Percentiles rank a stretch among this genome's conserved stretches.
Conservation (phyloP, 2,797 vertebrate species). For the Chlorospingus flavigularis region DNA sequence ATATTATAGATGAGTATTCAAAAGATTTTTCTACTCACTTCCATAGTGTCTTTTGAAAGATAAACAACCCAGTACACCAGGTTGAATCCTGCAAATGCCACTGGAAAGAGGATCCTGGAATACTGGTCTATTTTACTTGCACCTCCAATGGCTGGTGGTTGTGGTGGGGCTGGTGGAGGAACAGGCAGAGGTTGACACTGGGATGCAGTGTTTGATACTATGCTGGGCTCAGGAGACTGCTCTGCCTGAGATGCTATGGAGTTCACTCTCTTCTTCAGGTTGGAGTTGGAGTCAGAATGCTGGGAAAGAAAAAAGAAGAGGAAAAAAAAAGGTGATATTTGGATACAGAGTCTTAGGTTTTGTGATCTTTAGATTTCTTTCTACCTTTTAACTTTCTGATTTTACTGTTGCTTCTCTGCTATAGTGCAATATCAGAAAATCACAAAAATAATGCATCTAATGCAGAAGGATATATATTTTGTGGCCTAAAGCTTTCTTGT, state of each 20-base stretch:
- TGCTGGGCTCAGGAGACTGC: slow-evolving; percentile 73
- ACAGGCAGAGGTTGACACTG: slow-evolving; percentile 61
- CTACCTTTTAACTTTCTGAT: background rate
- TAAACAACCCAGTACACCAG: slow-evolving; percentile 97
- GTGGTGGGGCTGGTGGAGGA: slow-evolving; percentile 71
- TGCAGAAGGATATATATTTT: background rate
- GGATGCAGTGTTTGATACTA: slow-evolving; percentile 67
- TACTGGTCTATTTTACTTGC: slow-evolving; percentile 98
- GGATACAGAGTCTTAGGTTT: background rate
- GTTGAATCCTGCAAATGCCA: slow-evolving; percentile 96
- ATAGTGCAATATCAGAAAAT: background rate
- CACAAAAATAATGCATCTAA: background rate
- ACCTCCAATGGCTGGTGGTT: slow-evolving; percentile 76
- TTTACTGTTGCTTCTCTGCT: background rate
- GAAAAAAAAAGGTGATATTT: background rate
- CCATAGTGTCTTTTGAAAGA: slow-evolving; percentile 97
- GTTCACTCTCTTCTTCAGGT: slow-evolving; percentile 90
- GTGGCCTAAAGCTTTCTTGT: background rate
- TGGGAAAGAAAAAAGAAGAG: slow-evolving; percentile 9
- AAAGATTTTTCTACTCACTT: slow-evolving; percentile 72
- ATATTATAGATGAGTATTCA: background rate
- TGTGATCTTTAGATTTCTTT: background rate
- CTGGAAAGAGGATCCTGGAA: slow-evolving; percentile 93
- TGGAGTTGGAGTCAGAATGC: slow-evolving; percentile 82
- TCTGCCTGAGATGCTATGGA: slow-evolving; percentile 77